phyloP scores from a whole-genome alignment of 2,888 invertebrate genomes.

The Megamerina dolium region DNA sequence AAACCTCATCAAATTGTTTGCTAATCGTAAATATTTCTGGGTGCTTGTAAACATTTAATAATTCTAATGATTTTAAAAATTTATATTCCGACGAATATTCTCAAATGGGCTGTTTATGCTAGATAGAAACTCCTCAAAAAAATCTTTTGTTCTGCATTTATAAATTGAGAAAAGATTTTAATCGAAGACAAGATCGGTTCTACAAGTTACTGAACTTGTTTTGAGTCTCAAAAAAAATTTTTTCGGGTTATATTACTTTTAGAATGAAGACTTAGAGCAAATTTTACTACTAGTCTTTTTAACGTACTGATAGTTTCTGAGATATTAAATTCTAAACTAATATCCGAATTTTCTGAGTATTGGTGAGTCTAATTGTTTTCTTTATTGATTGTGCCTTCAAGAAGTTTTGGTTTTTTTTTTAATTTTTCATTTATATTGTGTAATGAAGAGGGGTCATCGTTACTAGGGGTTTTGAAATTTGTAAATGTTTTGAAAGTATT shows the following conservation, averaged over 20 bases:
- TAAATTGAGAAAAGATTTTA: not conserved
- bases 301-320: constrained; percentile 1
- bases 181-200: constrained; percentile 2
- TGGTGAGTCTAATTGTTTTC: no score
- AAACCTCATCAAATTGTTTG: constrained; percentile 16
- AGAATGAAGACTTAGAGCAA: constrained; percentile 8
- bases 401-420: no score
- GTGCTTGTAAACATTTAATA: constrained; percentile 8
- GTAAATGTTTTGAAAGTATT: no score
- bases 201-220: constrained; percentile 3
- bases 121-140: not conserved
- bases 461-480: no score
- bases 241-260: constrained; percentile 11
- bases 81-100: constrained; percentile 9
- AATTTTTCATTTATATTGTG: no score
- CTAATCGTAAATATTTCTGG: constrained; percentile 12
- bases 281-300: constrained; percentile 5
- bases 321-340: no score
- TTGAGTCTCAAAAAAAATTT: constrained; percentile 6
- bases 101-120: constrained; percentile 1
- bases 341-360: no score
- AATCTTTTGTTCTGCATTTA: not conserved
- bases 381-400: no score
- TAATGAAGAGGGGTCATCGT: no score
- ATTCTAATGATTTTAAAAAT: constrained; percentile 10